A percentile compares a stretch with the other conserved stretches of the same genome.
Conservation (phyloP, 2,113 vertebrate genomes). For the Cyphomyrus plagiostoma region DNA sequence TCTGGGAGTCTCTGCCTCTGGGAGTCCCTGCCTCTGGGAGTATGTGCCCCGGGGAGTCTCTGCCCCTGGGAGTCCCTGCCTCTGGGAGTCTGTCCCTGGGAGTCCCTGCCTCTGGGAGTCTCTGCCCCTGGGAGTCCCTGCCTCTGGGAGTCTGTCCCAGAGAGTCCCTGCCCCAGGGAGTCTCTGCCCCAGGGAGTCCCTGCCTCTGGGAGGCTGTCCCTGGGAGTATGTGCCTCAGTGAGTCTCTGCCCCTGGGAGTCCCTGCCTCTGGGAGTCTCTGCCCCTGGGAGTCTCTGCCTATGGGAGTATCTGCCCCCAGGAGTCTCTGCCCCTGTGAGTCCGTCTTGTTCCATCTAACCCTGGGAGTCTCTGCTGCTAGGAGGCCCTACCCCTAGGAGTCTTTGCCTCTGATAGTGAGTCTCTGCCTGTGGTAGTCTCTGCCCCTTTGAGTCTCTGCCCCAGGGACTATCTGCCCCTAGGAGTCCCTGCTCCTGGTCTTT, state of each 20-base stretch:
- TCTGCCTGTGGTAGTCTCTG: background rate
- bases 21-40: too few relatives aligned
- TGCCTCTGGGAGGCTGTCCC: background rate
- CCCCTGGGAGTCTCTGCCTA: background rate
- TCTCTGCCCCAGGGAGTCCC: too few relatives aligned
- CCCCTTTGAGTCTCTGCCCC: background rate
- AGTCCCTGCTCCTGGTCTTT: background rate
- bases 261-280: too few relatives aligned
- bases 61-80: too few relatives aligned
- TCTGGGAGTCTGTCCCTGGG: too few relatives aligned
- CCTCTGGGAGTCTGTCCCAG: too few relatives aligned
- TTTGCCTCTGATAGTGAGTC: background rate
- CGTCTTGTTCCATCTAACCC: too few relatives aligned
- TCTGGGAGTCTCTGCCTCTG: too few relatives aligned
- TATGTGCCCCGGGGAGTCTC: too few relatives aligned
- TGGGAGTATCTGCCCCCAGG: too few relatives aligned
- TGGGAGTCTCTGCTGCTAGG: background rate
- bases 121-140: background rate
- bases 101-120: too few relatives aligned
- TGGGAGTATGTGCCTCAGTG: background rate
- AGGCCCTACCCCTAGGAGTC: background rate
- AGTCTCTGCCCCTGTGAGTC: background rate
- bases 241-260: too few relatives aligned
- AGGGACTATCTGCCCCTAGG: background rate
- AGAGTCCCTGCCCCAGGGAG: background rate